A percentile compares a stretch with the other conserved stretches of the same genome.
Evolutionary conservation across 2,888 invertebrate species (phyloP).

Genomic region (Gryllus longicercus): DNA sequence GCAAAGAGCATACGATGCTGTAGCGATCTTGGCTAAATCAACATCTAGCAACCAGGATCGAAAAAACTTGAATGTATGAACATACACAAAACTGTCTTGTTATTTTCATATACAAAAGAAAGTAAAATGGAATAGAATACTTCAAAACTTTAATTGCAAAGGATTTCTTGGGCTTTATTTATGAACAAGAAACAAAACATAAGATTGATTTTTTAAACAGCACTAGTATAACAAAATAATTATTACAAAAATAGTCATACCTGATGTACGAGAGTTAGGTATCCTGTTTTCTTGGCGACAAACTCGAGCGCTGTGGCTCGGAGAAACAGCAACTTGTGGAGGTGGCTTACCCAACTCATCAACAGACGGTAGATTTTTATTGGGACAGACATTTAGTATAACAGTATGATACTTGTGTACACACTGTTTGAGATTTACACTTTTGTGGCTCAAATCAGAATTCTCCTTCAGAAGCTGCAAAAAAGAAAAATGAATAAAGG

Average conservation of each 20-base stretch:
- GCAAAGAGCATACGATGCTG: too few species aligned
- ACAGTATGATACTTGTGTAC: conserved; percentile 61
- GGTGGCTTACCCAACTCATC: conserved; percentile 49
- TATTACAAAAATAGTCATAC: not conserved
- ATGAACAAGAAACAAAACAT: not conserved
- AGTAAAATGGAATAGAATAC: not conserved
- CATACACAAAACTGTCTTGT: not conserved
- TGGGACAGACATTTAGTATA: conserved; percentile 59
- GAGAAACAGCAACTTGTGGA: conserved; percentile 21
- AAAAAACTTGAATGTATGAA: not conserved
- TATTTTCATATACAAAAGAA: too few species aligned
- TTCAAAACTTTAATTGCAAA: not conserved
- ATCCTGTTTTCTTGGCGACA: not conserved
- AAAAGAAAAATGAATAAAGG: not conserved
- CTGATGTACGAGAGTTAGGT: not conserved
- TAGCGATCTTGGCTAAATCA: too few species aligned
- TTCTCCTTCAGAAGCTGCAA: conserved; percentile 57
- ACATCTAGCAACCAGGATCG: too few species aligned
- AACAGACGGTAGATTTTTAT: conserved; percentile 56
- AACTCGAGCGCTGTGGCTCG: not conserved
- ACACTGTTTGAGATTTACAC: conserved; percentile 58
- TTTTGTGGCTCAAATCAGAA: conserved; percentile 60
- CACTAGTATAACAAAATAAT: not conserved
- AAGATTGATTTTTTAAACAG: not conserved
- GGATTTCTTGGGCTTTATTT: not conserved